Base-by-base conservation (phyloP, 2,797 vertebrate genomes). In the Paratrypauchen microcephalus region DNA sequence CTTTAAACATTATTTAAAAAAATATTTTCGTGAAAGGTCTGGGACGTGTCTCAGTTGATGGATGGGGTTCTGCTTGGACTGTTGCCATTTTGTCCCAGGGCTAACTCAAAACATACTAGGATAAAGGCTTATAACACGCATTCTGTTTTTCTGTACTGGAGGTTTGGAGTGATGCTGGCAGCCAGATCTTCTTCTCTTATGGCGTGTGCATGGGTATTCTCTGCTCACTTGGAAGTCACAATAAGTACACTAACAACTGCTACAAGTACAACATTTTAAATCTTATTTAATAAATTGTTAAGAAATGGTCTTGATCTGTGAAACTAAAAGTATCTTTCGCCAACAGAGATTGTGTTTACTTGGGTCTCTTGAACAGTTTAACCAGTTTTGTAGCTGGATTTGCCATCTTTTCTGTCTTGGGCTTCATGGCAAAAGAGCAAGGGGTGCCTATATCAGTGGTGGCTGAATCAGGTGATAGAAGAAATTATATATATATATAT, bases 381-480 rank as follows among this genome's bases (percentile, higher is more conserved):
- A 98, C 97, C 76, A 98, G 97, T 82, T 95, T 98, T 21, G 32
- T 95, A 36, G 96, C 97, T 9, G 97, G 97, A n/a, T 97, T 98
- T 70, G 97, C 96, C 71, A 96, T 98, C 78, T 98, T 98, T 84
- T 96, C 97, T 13, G 95, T 98, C 52, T 88, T 98, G 68, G 97
- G 97, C 58, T 98, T 97, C 87, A 98, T 98, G 97, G 95, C 97
- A 47, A 93, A 76, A 66, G 95, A 98, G 78, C 97, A 98, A 74
- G 94, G 93, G 0, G 77, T 97, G 36, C 94, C 94, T 73, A 96
- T 98, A 83, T 95, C 97, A 2, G 82, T 95, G 78, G 97, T 98
- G 83, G 95, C 95, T 0, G 94, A 98, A 86, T 96, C 96, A 85
- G 97, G 97, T 97, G 91, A 21, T 23, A 11, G 12, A 19, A 15